Evolutionary conservation across 2,113 vertebrate genomes (phyloP).

Genomic region (Thalassarche chlororhynchos): DNA sequence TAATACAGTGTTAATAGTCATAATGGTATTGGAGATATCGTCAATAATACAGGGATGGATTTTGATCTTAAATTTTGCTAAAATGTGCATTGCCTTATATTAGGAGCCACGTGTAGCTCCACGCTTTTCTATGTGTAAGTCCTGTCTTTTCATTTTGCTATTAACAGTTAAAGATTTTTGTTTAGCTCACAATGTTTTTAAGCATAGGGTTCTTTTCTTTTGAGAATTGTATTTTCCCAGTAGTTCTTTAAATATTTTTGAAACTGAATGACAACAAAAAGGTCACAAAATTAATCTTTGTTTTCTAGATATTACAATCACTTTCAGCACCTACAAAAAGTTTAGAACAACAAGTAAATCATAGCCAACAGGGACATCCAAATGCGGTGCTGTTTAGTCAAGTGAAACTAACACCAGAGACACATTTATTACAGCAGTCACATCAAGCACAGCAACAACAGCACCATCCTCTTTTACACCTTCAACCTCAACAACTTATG

Average conservation of each 20-base stretch:
- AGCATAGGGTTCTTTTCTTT: background rate
- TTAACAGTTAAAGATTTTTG: background rate
- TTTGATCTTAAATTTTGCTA: background rate
- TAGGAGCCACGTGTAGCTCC: background rate
- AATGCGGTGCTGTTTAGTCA: slow-evolving; percentile 79
- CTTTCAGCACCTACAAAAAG: slow-evolving; percentile 89
- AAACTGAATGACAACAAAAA: slow-evolving; percentile 18
- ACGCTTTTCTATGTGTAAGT: background rate
- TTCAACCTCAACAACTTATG: slow-evolving; percentile 80
- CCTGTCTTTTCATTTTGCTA: background rate
- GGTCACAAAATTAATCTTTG: slow-evolving; percentile 31
- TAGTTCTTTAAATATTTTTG: slow-evolving; percentile 32
- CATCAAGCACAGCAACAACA: slow-evolving; percentile 78
- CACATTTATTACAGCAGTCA: slow-evolving; percentile 79
- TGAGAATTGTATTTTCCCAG: slow-evolving; percentile 3
- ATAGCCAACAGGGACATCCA: slow-evolving; percentile 81
- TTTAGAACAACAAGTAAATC: slow-evolving; percentile 86
- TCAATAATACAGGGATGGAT: background rate
- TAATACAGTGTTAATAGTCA: background rate
- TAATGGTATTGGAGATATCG: background rate
- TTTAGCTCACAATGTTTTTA: background rate
- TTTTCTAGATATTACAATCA: slow-evolving; percentile 89
- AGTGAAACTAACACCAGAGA: slow-evolving; percentile 79
- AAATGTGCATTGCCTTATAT: background rate
- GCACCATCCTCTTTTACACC: slow-evolving; percentile 80